These are phyloP conservation scores for Aphelocoma californica DNA, from an alignment of 2,797 vertebrate genomes.

Conservation along the genomic window DNA sequence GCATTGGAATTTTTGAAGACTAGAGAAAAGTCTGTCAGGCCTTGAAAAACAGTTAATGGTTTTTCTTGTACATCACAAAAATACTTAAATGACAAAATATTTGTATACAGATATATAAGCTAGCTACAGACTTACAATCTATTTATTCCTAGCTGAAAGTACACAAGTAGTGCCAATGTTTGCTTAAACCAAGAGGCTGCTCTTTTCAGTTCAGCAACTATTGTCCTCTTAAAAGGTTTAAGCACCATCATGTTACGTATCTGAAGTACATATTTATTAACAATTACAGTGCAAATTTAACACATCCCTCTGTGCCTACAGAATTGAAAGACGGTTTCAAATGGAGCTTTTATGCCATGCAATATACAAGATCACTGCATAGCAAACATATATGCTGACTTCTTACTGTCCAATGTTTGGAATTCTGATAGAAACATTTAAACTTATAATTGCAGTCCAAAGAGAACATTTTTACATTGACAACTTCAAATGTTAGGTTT, in stretches of 20 bases:
- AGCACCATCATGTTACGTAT: background rate
- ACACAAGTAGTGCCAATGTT: background rate
- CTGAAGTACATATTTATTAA: background rate
- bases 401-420: background rate
- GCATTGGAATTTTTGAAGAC: background rate
- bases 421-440: background rate
- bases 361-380: background rate
- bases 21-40: background rate
- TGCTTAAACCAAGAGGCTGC: background rate
- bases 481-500: background rate
- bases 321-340: background rate
- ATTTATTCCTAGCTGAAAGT: background rate
- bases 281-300: background rate
- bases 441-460: background rate
- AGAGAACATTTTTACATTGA: background rate
- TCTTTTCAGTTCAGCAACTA: background rate
- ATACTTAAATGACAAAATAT: background rate
- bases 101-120: background rate
- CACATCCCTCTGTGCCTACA: background rate
- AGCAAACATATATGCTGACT: background rate
- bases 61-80: background rate
- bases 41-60: background rate
- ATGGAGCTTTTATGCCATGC: accelerated
- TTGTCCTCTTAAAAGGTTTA: background rate
- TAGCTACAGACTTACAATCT: background rate